Base-by-base conservation (phyloP, 2,113 vertebrate species). In the Chunga burmeisteri region DNA sequence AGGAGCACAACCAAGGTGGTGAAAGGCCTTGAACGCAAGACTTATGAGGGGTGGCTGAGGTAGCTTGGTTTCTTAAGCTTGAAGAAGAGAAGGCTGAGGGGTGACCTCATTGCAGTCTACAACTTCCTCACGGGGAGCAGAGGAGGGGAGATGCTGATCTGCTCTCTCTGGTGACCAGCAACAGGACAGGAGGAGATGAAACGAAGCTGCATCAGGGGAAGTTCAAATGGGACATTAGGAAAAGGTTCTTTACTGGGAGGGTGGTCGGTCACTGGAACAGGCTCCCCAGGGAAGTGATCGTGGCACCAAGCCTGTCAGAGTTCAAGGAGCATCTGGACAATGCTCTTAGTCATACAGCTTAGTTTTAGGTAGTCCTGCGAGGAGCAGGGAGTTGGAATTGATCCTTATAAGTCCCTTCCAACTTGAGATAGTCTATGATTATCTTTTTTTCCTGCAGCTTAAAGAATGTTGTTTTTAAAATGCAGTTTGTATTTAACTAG, bases 341-440 rank as follows among this genome's bases (percentile, higher is more conserved):
- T 2, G 7, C 1, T 1, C 9, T 52, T 52, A 55, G 13, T 27
- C 40, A 6, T 42, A 6, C 1, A 38, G 6, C 26, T 72, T 56
- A 34, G 4, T 78, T 74, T 47, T 61, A 49, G 47, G n/a, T 49
- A 17, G 23, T 58, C 11, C 23, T 56, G 15, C 1, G 2, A 83
- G 38, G 58, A 55, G 38, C 19, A 55, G 68, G 34, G 34, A 20
- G 3, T 79, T 80, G 22, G 26, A 23, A 26, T 50, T 59, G 19
- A 49, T 90, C 38, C 10, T 40, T 40, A 18, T 11, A 7, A 10
- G 7, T 84, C 20, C 8, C 4, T 84, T 92, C 32, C 12, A 38
- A 13, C 23, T 32, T 4, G 1, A 86, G 23, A 13, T 75, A 40
- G 0, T 71, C 11, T 52, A 0, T 55, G 7, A 3, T 11, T n/a